These are phyloP conservation scores for Ips typographus DNA, from an alignment of 1,140 invertebrate species.

Conservation along the genomic window DNA sequence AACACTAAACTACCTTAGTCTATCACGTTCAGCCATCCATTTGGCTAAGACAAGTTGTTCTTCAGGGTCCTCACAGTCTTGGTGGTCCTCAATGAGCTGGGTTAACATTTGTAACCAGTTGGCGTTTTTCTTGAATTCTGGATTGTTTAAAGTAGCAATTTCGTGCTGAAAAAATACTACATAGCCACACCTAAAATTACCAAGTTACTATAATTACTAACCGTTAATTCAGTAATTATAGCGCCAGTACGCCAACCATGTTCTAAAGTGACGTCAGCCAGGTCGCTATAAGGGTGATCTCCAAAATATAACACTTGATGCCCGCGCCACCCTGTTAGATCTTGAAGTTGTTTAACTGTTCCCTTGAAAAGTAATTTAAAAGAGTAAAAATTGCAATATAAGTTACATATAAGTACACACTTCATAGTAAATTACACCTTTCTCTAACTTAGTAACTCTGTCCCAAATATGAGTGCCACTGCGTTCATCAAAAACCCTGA, in stretches of 20 bases:
- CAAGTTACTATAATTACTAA: slow-evolving; percentile 49
- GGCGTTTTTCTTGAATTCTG: slow-evolving; percentile 82
- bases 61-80: slow-evolving; percentile 74
- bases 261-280: slow-evolving; percentile 93
- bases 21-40: slow-evolving; percentile 84
- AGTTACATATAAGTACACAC: slow-evolving; percentile 55
- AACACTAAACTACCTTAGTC: slow-evolving; percentile 64
- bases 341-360: slow-evolving; percentile 86
- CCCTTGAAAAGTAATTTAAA: slow-evolving; percentile 62
- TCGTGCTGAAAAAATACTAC: slow-evolving; percentile 72
- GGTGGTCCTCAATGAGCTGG: slow-evolving; percentile 85
- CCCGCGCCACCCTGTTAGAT: slow-evolving; percentile 90
- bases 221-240: slow-evolving; percentile 92
- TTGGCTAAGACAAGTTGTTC: slow-evolving; percentile 67
- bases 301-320: slow-evolving; percentile 95
- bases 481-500: slow-evolving; percentile 83
- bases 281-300: slow-evolving; percentile 96
- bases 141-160: slow-evolving; percentile 84
- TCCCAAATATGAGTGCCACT: slow-evolving; percentile 87
- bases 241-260: slow-evolving; percentile 97
- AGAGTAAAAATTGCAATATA: not conserved
- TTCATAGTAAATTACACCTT: slow-evolving; percentile 91
- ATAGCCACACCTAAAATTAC: not conserved
- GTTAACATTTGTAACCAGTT: slow-evolving; percentile 94
- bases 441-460: slow-evolving; percentile 81